Conservation (phyloP, 2,113 vertebrate species). For the Nycticorax nycticorax region DNA sequence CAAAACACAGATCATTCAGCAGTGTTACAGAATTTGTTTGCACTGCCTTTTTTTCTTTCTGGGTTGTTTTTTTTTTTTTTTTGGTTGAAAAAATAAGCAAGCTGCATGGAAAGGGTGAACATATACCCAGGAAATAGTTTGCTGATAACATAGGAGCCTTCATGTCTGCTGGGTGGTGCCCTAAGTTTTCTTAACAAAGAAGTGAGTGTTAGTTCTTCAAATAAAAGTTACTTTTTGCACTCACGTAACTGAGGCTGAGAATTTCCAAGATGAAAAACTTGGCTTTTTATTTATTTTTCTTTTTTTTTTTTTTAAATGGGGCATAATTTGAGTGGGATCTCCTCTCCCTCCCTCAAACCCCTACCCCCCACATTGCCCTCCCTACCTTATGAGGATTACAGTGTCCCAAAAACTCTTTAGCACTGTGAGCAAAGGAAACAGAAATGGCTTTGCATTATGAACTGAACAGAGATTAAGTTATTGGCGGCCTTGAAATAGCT, state of each 20-base stretch:
- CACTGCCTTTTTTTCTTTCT: neutral
- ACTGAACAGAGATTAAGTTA: constrained; percentile 77
- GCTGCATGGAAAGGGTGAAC: constrained; percentile 54
- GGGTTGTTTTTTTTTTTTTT: neutral
- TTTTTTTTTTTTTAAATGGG: constrained; percentile 42
- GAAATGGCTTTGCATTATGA: constrained; percentile 75
- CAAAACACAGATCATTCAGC: constrained; percentile 50
- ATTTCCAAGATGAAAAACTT: constrained; percentile 65
- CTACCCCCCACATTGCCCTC: constrained; percentile 60
- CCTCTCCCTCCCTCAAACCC: constrained; percentile 48
- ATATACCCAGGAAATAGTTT: constrained; percentile 77
- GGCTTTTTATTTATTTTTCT: constrained; percentile 56
- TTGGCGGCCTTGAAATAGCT: constrained; percentile 80
- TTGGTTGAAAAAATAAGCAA: constrained; percentile 57
- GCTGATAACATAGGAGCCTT: constrained; percentile 83
- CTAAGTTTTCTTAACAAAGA: constrained; percentile 81
- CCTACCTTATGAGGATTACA: constrained; percentile 42
- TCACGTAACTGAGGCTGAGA: constrained; percentile 70
- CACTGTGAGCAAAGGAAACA: constrained; percentile 61
- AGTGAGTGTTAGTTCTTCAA: constrained; percentile 77
- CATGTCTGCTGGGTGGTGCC: constrained; percentile 78
- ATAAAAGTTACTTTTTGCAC: constrained; percentile 76
- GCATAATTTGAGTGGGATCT: constrained; percentile 69
- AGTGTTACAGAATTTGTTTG: constrained; percentile 70
- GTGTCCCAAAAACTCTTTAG: constrained; percentile 60